phyloP scores from a whole-genome alignment of 2,113 vertebrate genomes.

The Thymallus thymallus region DNA sequence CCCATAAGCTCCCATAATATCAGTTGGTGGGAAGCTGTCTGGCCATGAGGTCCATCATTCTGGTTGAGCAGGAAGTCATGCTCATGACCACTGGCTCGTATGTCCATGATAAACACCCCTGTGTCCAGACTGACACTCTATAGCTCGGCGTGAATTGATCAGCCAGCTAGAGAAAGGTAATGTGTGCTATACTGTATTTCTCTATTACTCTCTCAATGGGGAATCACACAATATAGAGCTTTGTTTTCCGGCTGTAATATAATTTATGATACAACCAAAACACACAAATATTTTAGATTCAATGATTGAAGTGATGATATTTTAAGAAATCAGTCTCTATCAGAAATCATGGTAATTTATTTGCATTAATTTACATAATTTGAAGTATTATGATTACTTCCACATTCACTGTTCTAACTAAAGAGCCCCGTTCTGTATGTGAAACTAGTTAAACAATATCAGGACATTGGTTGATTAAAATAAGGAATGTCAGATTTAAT shows the following conservation, averaged over 20 bases:
- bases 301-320: too few relatives aligned
- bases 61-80: constrained; percentile 39
- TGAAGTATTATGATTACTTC: too few relatives aligned
- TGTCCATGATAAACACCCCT: constrained; percentile 49
- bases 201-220: constrained; percentile 22
- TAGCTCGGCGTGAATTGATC: constrained; percentile 58
- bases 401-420: too few relatives aligned
- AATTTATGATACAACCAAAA: background rate
- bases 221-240: constrained; percentile 12
- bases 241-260: constrained; percentile 10
- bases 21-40: background rate
- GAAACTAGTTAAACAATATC: too few relatives aligned
- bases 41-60: constrained; percentile 6
- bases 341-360: too few relatives aligned
- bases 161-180: constrained; percentile 44
- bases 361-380: too few relatives aligned
- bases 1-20: too few relatives aligned
- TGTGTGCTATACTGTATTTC: constrained; percentile 10
- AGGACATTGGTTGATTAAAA: too few relatives aligned
- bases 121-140: constrained; percentile 43
- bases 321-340: too few relatives aligned
- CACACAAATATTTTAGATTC: too few relatives aligned
- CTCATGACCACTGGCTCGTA: constrained; percentile 30
- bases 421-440: too few relatives aligned
- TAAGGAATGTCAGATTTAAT: background rate